Percentiles rank a stretch among this genome's conserved stretches.
Evolutionary conservation across 2,888 invertebrate species (phyloP).

Genomic region (Cheilosia grossa): DNA sequence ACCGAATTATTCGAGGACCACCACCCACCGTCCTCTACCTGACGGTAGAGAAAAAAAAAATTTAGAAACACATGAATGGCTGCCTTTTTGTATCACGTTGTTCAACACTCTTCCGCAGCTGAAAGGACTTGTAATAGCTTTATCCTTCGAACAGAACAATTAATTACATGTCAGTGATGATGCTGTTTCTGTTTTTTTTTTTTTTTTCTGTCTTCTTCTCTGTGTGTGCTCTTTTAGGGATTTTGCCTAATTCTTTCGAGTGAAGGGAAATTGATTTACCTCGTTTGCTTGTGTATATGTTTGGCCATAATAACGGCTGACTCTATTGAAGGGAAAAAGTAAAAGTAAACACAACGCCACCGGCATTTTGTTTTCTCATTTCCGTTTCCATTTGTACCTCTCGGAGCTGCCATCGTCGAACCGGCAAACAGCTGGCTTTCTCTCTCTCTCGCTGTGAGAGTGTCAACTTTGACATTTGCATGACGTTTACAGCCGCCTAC

Average conservation of each 20-base stretch:
- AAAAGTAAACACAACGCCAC: slow-evolving; percentile 70
- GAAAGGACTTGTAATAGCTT: slow-evolving; percentile 36
- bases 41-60: slow-evolving; percentile 1
- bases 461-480: slow-evolving; percentile 70
- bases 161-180: slow-evolving; percentile 65
- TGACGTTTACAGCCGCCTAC: slow-evolving; percentile 65
- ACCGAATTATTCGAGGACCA: slow-evolving; percentile 41
- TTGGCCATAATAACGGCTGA: slow-evolving; percentile 16
- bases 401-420: neutral
- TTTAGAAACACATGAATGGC: slow-evolving; percentile 25
- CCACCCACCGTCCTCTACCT: neutral
- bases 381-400: slow-evolving; percentile 12
- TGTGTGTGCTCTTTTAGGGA: neutral
- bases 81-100: slow-evolving; percentile 51
- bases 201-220: neutral
- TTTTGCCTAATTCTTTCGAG: slow-evolving; percentile 7
- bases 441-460: slow-evolving; percentile 16
- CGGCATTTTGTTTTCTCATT: slow-evolving; percentile 64
- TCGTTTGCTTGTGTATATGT: slow-evolving; percentile 13
- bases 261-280: slow-evolving; percentile 35
- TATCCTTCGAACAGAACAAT: slow-evolving; percentile 64
- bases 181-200: slow-evolving; percentile 16
- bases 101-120: slow-evolving; percentile 2
- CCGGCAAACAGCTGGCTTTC: slow-evolving; percentile 60
- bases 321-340: slow-evolving; percentile 41